Conservation (phyloP, 1,140 invertebrate genomes). For the Trissolcus basalis region DNA sequence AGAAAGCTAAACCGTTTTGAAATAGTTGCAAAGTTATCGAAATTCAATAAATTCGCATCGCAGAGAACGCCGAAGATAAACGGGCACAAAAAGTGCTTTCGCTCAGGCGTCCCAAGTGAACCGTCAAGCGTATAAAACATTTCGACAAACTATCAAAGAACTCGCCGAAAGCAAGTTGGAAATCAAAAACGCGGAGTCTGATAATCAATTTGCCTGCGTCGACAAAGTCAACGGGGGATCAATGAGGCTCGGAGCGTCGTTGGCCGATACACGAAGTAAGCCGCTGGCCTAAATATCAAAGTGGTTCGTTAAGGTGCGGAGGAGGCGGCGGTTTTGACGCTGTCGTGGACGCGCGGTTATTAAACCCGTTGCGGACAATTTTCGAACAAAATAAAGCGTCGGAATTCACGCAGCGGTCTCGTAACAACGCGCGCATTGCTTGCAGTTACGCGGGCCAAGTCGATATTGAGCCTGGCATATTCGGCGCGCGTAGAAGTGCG, state of each 20-base stretch:
- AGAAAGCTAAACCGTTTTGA: conserved; percentile 18
- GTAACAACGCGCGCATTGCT: conserved; percentile 16
- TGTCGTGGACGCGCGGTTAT: conserved; percentile 2
- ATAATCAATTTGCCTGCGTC: conserved; percentile 14
- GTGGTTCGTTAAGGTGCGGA: conserved; percentile 12
- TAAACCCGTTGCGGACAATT: conserved; percentile 17
- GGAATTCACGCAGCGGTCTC: conserved; percentile 41
- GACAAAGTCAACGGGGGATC: conserved; percentile 1
- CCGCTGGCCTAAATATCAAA: conserved; percentile 8
- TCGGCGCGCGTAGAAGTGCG: conserved; percentile 49
- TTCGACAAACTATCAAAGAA: conserved; percentile 32
- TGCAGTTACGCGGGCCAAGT: conserved; percentile 12
- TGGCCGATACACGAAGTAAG: neutral
- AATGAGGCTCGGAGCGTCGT: neutral
- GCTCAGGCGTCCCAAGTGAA: conserved; percentile 15
- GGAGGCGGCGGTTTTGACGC: neutral
- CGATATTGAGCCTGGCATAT: conserved; percentile 29
- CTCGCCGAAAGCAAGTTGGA: neutral
- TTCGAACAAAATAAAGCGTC: conserved; percentile 29
- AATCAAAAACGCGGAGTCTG: conserved; percentile 22
- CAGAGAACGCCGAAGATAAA: conserved; percentile 28
- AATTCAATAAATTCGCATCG: conserved; percentile 38
- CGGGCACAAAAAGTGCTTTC: conserved; percentile 14
- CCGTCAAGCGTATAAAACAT: conserved; percentile 35
- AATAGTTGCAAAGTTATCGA: conserved; percentile 40